Conservation (phyloP, 92 coral and sea anemone genomes). For the Porites cylindrica region DNA sequence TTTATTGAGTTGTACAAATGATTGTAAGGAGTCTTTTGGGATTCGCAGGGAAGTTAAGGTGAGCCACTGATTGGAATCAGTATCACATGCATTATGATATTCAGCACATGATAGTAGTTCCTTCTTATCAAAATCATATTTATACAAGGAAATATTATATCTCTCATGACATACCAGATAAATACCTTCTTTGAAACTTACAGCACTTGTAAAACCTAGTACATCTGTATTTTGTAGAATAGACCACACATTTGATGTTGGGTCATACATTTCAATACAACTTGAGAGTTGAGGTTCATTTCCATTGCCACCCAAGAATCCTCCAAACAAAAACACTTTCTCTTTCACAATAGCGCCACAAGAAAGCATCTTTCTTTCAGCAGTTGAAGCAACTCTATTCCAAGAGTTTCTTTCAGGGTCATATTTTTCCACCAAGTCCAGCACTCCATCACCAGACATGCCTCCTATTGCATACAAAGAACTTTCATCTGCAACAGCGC, state of each 20-base stretch:
- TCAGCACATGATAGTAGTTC: not conserved
- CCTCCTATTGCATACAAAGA: slow-evolving; percentile 9
- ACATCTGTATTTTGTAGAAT: not conserved
- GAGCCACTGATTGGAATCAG: not conserved
- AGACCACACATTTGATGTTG: not conserved
- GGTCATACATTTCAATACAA: not conserved
- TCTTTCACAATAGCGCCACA: not conserved
- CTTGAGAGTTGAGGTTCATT: not conserved
- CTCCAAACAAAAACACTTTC: not conserved
- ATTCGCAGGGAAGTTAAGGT: not conserved
- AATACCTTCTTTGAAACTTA: not conserved
- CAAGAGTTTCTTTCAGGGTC: slow-evolving; percentile 5
- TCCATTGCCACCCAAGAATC: not conserved
- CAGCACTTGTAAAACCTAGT: not conserved
- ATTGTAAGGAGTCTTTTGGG: not conserved
- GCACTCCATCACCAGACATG: not conserved
- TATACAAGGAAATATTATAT: not conserved
- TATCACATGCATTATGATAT: not conserved
- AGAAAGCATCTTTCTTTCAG: not conserved
- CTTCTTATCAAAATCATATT: not conserved
- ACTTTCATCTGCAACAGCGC: slow-evolving; percentile 10
- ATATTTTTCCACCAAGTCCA: not conserved
- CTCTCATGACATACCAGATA: not conserved
- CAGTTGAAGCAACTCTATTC: not conserved
- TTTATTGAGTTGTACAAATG: not conserved